Percentiles rank a stretch among this genome's conserved stretches.
Evolutionary conservation across 1,140 invertebrate genomes (phyloP).

Genomic region (Aphelinus certus): DNA sequence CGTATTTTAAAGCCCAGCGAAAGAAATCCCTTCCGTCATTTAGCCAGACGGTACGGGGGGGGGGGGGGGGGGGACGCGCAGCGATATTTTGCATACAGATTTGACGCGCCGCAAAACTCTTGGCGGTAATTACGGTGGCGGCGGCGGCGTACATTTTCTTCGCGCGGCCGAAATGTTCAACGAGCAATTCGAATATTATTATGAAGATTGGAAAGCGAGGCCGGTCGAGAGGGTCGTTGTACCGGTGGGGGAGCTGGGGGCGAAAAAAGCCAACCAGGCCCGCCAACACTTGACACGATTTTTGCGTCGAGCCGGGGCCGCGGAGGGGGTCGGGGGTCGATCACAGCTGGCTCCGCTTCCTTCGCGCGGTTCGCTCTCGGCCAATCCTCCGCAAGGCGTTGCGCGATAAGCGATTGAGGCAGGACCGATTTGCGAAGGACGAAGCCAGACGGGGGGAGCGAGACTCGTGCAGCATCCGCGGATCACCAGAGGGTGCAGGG

Average conservation of each 20-base stretch:
- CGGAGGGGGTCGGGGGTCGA: not conserved
- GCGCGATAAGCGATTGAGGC: slow-evolving; percentile 32
- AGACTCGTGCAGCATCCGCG: not conserved
- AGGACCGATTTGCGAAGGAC: slow-evolving; percentile 28
- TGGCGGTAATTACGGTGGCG: slow-evolving; percentile 12
- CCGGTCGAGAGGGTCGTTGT: no score
- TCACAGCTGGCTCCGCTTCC: not conserved
- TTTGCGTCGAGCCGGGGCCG: slow-evolving; percentile 24
- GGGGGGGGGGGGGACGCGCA: not conserved
- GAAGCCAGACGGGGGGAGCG: not conserved
- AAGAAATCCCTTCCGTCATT: slow-evolving; percentile 22
- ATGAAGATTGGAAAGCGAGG: no score
- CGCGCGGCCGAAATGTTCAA: not conserved
- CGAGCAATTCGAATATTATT: no score
- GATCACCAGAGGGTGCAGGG: not conserved
- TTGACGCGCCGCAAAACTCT: not conserved
- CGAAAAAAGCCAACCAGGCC: slow-evolving; percentile 31
- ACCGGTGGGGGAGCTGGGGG: not conserved
- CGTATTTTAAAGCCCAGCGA: slow-evolving; percentile 16
- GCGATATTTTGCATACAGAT: slow-evolving; percentile 29
- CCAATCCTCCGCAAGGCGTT: slow-evolving; percentile 16
- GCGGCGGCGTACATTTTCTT: not conserved
- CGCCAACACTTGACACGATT: slow-evolving; percentile 38
- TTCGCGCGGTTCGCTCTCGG: not conserved
- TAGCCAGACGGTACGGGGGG: not conserved